Evolutionary conservation across 2,113 vertebrate species (phyloP), one percentile per base, ranked within the genome.

Genomic region (Macrotis lagotis): DNA sequence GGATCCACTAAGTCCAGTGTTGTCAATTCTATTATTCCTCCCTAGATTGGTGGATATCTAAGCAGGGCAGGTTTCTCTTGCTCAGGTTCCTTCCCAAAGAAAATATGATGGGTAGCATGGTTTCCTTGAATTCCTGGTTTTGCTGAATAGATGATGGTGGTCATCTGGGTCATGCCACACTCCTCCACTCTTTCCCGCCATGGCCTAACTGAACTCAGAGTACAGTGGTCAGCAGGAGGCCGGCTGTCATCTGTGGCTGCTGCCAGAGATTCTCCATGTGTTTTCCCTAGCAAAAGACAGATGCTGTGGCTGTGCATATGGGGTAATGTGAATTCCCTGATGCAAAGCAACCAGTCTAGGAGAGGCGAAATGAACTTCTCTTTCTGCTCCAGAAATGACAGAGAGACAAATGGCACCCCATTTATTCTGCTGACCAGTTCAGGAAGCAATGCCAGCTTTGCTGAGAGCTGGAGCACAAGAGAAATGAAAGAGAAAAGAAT

Each of bases 401-500:
- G 93, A 25, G 95, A 55, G 92, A 95, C 95, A 95, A 96, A 96
- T 53, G 93, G 96, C 92, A 96, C 91, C 88, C 74, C 90, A 91
- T 44, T n/a, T 93, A 51, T 92, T 74, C 90, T 89, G 92, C 90
- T 88, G 94, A 95, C 95, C 90, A 59, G 25, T 49, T 14, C 8
- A 22, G 92, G 95, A 74, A 91, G 91, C 48, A 5, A 24, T 90
- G 96, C 96, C 96, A 95, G 91, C 90, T 19, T 31, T 49, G 44
- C 28, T 53, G 47, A 91, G 91, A 50, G 22, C 28, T 11, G 31
- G n/a, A 25, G 10, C 25, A 51, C 22, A 48, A 47, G 91, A 3
- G 24, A 91, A 92, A 88, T 25, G 51, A 88, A 92, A 91, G 90
- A 92, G 1, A 44, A 74, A 0, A 89, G 90, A 50, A 44, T 8